Evolutionary conservation across 2,888 invertebrate genomes (phyloP), one percentile per base, ranked within the genome.

Genomic region (Eulithis testata): DNA sequence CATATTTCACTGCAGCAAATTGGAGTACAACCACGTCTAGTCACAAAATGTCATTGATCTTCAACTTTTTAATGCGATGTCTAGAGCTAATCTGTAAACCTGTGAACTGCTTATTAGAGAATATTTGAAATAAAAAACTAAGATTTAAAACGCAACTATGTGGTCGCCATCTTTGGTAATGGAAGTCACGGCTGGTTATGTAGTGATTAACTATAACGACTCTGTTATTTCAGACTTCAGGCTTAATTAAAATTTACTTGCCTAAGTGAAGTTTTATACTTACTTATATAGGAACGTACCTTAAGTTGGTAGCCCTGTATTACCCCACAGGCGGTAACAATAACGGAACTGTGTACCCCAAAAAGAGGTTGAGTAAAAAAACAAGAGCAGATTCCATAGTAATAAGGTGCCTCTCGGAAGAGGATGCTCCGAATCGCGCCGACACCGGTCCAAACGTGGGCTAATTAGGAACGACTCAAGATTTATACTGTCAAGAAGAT

Each of bases 321-420:
- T 52, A 54, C 47, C 57, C n/a, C 36, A 49, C 54, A 64, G 53
- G 53, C 53, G 53, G 61, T 62, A 62, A 55, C 56, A 59, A 59
- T 73, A 72, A 73, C 72, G 72, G 72, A 66, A 68, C 65, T 31
- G 59, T 8, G 43, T 40, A 43, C 52, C 44, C 50, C 36, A 52
- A 65, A 69, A 73, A 73, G 68, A 68, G 66, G 66, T 69, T 69
- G 66, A 66, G 79, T 79, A 73, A 84, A 21, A 21, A 21, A 88
- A 90, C 83, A 80, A 88, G 89, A 89, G 86, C 88, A 86, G 80
- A 89, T 89, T 85, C 86, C 88, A 74, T 79, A 82, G 85, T 90
- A 90, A 90, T 88, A 88, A 90, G 87, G 81, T 82, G 60, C 52
- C 43, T 65, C 65, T 59, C 65, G 81, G 78, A 71, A 79, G 53